Base-by-base conservation (phyloP, 2,888 invertebrate species). In the Cataglyphis cursor region DNA sequence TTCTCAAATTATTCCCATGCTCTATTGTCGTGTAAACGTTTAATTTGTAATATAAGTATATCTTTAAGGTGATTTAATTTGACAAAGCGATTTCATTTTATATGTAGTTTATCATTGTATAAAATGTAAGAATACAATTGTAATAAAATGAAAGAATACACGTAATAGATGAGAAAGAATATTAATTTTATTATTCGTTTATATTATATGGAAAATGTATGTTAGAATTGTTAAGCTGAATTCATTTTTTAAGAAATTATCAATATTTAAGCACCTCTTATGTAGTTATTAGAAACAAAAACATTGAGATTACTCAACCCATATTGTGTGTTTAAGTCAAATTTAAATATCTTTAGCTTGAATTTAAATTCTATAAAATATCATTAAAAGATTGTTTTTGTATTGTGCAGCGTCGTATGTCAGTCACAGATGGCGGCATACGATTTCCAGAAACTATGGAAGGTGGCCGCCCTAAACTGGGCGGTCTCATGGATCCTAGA, bases 401-500 rank as follows among this genome's bases (percentile, higher is more conserved):
- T 87, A 80, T 81, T 82, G 44, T 96, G 90, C 95, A 99, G 99
- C 97, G 99, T 84, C 98, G 99, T 66, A 99, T 99, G 99, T 99
- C 99, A 80, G 99, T 99, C 90, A 99, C 99, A 1, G 99, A 99
- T 95, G 99, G 99, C 88, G 99, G 99, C 87, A 98, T 99, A 90
- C 97, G 97, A 94, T 99, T 98, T 95, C 97, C 99, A 2, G 99
- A 99, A 96, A 99, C 99, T 0, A 98, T 99, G 97, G 99, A 99
- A 96, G 99, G 99, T 72, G 99, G 99, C 31, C 97, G 99, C 65
- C 99, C 99, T 0, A 99, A 99, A 95, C 95, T 99, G 85, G 99
- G 99, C 0, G 99, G 99, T 44, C 97, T 99, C 88, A 99, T 99
- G 99, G 99, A 99, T 95, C 99, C 99, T 0, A 96, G 99, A 80